These are phyloP conservation scores for Helicoverpa zea DNA, from an alignment of 1,140 invertebrate genomes.

Conservation along the genomic window DNA sequence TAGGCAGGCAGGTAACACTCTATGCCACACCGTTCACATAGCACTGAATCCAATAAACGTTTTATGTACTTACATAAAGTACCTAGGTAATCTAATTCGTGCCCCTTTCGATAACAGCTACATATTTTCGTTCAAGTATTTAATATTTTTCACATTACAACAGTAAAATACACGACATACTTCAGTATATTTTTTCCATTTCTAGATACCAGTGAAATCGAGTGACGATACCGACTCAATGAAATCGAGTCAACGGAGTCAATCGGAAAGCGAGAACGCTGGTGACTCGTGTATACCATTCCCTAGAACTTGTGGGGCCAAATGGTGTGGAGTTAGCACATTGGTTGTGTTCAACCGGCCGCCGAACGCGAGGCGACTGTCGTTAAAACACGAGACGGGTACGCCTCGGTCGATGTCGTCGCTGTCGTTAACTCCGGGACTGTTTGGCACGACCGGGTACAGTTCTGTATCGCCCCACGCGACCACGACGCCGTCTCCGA, in stretches of 20 bases:
- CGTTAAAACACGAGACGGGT: constrained; percentile 89
- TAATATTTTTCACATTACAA: background rate
- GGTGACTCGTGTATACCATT: constrained; percentile 96
- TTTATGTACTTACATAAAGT: too few relatives aligned
- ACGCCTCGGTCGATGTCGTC: constrained; percentile 90
- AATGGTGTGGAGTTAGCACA: constrained; percentile 95
- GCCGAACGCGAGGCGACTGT: constrained; percentile 90
- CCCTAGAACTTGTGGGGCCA: constrained; percentile 96
- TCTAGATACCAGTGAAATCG: constrained; percentile 83
- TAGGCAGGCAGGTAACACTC: too few relatives aligned
- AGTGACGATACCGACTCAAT: constrained; percentile 81
- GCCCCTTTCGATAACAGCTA: background rate
- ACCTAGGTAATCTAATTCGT: too few relatives aligned
- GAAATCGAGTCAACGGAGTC: constrained; percentile 82
- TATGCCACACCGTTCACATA: too few relatives aligned
- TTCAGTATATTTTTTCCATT: constrained; percentile 27
- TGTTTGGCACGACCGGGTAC: constrained; percentile 73
- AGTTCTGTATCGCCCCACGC: constrained; percentile 85
- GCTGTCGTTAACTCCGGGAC: constrained; percentile 74
- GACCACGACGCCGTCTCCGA: constrained; percentile 85
- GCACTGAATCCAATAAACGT: too few relatives aligned
- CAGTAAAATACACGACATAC: background rate
- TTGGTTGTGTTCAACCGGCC: constrained; percentile 95
- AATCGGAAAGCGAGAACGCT: constrained; percentile 80
- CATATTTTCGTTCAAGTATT: background rate